Evolutionary conservation across 2,888 invertebrate genomes (phyloP).

Genomic region (Zelleria hepariella): DNA sequence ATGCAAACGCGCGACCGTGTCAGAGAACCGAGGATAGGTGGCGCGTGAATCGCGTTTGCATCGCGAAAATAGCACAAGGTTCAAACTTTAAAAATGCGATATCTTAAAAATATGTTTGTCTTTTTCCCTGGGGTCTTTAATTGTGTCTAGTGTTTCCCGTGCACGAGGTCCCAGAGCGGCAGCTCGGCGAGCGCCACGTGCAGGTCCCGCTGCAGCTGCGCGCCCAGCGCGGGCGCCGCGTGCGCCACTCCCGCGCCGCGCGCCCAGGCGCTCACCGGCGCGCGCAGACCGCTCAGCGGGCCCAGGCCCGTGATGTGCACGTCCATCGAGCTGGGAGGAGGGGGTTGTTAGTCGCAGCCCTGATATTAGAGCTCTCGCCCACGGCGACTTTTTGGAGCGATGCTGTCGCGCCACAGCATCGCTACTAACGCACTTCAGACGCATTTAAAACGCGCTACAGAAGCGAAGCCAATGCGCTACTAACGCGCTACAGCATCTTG

Average conservation of each 20-base stretch:
- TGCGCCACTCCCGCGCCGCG: no score
- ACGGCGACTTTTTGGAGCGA: no score
- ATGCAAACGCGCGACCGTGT: no score
- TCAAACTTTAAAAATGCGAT: background rate
- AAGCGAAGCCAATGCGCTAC: no score
- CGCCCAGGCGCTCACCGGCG: slow-evolving; percentile 27
- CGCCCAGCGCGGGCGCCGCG: slow-evolving; percentile 36
- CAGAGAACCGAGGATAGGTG: no score
- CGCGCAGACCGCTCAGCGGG: slow-evolving; percentile 41
- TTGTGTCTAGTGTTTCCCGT: background rate
- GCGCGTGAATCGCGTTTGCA: no score
- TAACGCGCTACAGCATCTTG: no score
- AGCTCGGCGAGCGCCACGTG: slow-evolving; percentile 45
- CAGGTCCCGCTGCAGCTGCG: slow-evolving; percentile 43
- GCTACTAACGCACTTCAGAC: no score
- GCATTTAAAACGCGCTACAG: no score
- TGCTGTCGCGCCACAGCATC: no score
- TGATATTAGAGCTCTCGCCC: no score
- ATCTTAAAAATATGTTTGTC: background rate
- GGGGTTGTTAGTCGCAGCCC: no score
- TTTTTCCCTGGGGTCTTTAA: background rate
- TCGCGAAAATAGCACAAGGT: background rate
- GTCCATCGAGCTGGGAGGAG: slow-evolving; percentile 44
- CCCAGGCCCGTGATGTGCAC: slow-evolving; percentile 62
- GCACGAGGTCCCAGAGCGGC: slow-evolving; percentile 38